Percentiles rank a stretch among this genome's conserved stretches.
phyloP scores from a whole-genome alignment of 1,140 invertebrate genomes.

The Forficula auricularia region DNA sequence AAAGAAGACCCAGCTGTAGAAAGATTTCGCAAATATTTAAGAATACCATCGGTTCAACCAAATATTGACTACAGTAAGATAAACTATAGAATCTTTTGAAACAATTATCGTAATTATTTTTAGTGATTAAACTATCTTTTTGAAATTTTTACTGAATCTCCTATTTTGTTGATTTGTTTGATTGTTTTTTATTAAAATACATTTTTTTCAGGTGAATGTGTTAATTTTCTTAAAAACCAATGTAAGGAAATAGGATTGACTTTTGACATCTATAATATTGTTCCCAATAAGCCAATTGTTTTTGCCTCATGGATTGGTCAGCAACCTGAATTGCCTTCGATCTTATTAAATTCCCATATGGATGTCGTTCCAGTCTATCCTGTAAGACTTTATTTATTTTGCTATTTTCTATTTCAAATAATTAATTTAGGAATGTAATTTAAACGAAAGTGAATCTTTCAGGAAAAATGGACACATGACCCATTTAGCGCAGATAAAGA shows the following conservation, averaged over 20 bases:
- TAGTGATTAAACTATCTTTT: too few species aligned
- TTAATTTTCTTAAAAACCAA: constrained; percentile 50
- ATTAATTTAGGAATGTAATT: too few species aligned
- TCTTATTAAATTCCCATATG: constrained; percentile 84
- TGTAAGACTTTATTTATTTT: constrained; percentile 29
- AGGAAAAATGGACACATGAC: constrained; percentile 63
- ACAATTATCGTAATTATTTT: too few species aligned
- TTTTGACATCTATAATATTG: constrained; percentile 32
- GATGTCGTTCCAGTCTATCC: constrained; percentile 84
- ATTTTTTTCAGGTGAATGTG: constrained; percentile 42
- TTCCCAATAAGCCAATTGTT: constrained; percentile 52
- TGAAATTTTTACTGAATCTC: constrained; percentile 3
- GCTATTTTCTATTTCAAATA: constrained; percentile 4
- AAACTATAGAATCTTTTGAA: too few species aligned
- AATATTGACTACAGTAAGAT: constrained; percentile 66
- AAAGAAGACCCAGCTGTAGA: constrained; percentile 42
- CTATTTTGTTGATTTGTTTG: not conserved
- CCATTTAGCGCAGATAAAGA: constrained; percentile 63
- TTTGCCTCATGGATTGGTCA: constrained; percentile 66
- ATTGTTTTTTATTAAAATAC: constrained; percentile 2
- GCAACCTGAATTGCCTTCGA: constrained; percentile 45
- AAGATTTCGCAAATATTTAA: constrained; percentile 61
- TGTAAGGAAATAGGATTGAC: constrained; percentile 46
- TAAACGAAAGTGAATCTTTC: too few species aligned
- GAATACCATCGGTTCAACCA: constrained; percentile 65